A percentile compares a stretch with the other conserved stretches of the same genome.
These are phyloP conservation scores for Arnoldichthys spilopterus DNA, from an alignment of 2,797 vertebrate genomes.

Conservation along the genomic window DNA sequence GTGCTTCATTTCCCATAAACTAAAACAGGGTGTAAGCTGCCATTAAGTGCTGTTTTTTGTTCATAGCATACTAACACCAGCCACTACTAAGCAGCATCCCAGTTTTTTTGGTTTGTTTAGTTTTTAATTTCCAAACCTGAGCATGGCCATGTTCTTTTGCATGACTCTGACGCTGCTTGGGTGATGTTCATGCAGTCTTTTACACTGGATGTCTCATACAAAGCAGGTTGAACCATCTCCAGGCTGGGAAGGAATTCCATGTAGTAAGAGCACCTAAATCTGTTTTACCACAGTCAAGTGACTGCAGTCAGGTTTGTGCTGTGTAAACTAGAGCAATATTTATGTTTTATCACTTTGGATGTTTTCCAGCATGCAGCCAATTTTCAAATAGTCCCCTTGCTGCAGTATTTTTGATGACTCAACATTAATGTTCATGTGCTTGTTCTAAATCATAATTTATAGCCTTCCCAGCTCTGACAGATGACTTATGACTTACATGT, in stretches of 20 bases:
- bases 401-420: slow-evolving; percentile 43
- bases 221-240: slow-evolving; percentile 52
- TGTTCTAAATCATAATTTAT: slow-evolving; percentile 36
- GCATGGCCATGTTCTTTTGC: slow-evolving; percentile 57
- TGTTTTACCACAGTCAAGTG: slow-evolving; percentile 27
- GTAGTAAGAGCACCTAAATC: slow-evolving; percentile 27
- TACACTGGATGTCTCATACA: slow-evolving; percentile 58
- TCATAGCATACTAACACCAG: slow-evolving; percentile 51
- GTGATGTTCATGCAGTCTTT: slow-evolving; percentile 57
- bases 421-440: slow-evolving; percentile 41
- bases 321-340: slow-evolving; percentile 40
- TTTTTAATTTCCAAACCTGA: slow-evolving; percentile 22
- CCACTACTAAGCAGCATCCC: slow-evolving; percentile 35
- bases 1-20: background rate
- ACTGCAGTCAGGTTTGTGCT: slow-evolving; percentile 45
- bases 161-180: slow-evolving; percentile 62
- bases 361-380: slow-evolving; percentile 33
- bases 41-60: slow-evolving; percentile 32
- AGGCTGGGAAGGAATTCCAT: slow-evolving; percentile 53
- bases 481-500: slow-evolving; percentile 53
- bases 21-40: background rate
- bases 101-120: slow-evolving; percentile 43
- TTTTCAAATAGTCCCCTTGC: slow-evolving; percentile 40
- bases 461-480: slow-evolving; percentile 46
- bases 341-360: slow-evolving; percentile 34